A percentile compares a stretch with the other conserved stretches of the same genome.
These are phyloP conservation scores for Poeciliopsis prolifica DNA, from an alignment of 2,113 vertebrate genomes.

Conservation along the genomic window DNA sequence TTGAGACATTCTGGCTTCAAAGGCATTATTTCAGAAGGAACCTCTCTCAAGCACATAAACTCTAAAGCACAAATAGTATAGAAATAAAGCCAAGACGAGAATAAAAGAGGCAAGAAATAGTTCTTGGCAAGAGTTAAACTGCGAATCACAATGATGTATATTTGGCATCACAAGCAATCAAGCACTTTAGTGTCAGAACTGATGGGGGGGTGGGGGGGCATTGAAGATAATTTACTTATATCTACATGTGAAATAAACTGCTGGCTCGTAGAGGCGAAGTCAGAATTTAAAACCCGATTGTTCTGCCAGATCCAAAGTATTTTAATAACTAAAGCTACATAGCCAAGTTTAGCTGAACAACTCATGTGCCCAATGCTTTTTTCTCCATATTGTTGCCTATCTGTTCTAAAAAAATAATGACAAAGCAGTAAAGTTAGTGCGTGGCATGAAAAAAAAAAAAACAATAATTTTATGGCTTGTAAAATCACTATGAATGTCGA, in stretches of 20 bases:
- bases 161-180: slow-evolving; percentile 31
- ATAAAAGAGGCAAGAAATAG: slow-evolving; percentile 28
- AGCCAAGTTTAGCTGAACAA: neutral
- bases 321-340: slow-evolving; percentile 24
- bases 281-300: slow-evolving; percentile 19
- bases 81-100: slow-evolving; percentile 18
- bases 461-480: neutral
- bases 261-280: slow-evolving; percentile 31
- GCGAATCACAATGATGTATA: slow-evolving; percentile 49
- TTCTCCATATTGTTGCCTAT: neutral
- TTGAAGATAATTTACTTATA: slow-evolving; percentile 40
- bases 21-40: slow-evolving; percentile 1
- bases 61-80: slow-evolving; percentile 1
- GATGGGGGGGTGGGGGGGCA: neutral
- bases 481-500: too few relatives aligned
- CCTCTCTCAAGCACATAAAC: neutral
- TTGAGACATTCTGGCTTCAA: neutral
- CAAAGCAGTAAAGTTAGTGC: neutral
- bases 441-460: neutral
- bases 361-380: neutral
- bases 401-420: neutral
- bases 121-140: slow-evolving; percentile 32
- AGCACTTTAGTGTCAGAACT: slow-evolving; percentile 24
- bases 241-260: slow-evolving; percentile 42
- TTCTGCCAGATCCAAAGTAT: slow-evolving; percentile 36